Percentiles rank a stretch among this genome's conserved stretches.
Evolutionary conservation across 2,888 invertebrate species (phyloP).

Genomic region (Tortricodes alternella): DNA sequence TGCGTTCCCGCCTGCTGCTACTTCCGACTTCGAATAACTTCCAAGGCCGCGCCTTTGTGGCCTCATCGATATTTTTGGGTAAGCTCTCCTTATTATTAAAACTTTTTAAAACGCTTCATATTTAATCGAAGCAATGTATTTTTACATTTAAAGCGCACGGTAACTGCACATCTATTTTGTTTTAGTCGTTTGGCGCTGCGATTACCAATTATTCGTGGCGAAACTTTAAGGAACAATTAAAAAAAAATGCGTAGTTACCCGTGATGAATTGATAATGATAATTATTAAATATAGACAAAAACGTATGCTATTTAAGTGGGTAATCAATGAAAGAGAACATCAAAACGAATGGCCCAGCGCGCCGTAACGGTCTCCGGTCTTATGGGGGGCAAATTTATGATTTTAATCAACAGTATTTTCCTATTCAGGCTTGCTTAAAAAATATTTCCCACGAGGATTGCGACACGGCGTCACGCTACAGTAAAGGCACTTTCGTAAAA

Average conservation of each 20-base stretch:
- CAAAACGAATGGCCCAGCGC: constrained; percentile 1
- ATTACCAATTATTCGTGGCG: background rate
- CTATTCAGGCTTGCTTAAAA: background rate
- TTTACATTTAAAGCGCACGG: too few relatives aligned
- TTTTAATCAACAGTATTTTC: constrained; percentile 7
- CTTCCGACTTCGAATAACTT: constrained; percentile 34
- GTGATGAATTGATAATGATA: background rate
- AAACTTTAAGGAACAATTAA: background rate
- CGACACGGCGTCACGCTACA: background rate
- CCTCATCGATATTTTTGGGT: constrained; percentile 56
- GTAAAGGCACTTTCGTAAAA: too few relatives aligned
- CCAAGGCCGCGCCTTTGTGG: constrained; percentile 50
- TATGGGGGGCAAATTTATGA: constrained; percentile 6
- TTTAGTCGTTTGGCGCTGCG: background rate
- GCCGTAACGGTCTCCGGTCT: constrained; percentile 7
- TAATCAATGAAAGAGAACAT: constrained; percentile 10
- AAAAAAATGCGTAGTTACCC: background rate
- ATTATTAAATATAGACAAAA: background rate
- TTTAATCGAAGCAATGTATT: too few relatives aligned
- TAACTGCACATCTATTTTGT: background rate
- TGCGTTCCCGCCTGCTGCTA: constrained; percentile 47
- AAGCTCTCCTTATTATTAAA: constrained; percentile 60
- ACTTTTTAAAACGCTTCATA: constrained; percentile 13
- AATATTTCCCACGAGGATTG: background rate
- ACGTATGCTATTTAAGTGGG: background rate